Evolutionary conservation across 2,113 vertebrate genomes (phyloP).

Genomic region (Oxygymnocypris stewartii): DNA sequence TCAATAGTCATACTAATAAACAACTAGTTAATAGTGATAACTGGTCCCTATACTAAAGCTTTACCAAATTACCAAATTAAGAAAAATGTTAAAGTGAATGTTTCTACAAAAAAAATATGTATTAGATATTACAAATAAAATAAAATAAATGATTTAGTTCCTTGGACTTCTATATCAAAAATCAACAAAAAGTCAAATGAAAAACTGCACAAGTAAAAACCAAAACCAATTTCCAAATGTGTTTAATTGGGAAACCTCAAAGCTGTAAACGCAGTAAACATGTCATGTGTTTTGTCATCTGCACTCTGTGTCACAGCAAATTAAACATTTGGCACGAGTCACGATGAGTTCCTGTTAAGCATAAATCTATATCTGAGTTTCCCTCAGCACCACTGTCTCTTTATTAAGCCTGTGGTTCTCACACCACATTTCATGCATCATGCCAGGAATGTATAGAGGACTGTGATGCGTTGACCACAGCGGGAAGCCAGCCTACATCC

Average conservation of each 20-base stretch:
- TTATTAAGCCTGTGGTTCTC: constrained; percentile 44
- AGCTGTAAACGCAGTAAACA: constrained; percentile 34
- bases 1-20: no score
- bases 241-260: constrained; percentile 44
- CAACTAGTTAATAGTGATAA: no score
- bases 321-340: constrained; percentile 9
- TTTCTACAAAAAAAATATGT: neutral
- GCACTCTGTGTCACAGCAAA: constrained; percentile 9
- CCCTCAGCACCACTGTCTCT: constrained; percentile 25
- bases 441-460: constrained; percentile 5
- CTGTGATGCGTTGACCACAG: constrained; percentile 39
- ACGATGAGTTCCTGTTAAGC: constrained; percentile 64
- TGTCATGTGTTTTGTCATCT: constrained; percentile 38
- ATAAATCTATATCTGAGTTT: constrained; percentile 62
- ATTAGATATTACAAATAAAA: neutral
- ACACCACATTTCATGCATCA: constrained; percentile 36
- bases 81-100: neutral
- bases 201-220: constrained; percentile 28
- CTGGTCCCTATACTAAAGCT: no score
- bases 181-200: neutral
- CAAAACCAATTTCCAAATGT: constrained; percentile 33
- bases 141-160: neutral
- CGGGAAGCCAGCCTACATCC: constrained; percentile 42
- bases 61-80: neutral
- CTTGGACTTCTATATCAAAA: neutral